A percentile compares a stretch with the other conserved stretches of the same genome.
Evolutionary conservation across 2,113 vertebrate species (phyloP).

Genomic region (Fukomys damarensis): DNA sequence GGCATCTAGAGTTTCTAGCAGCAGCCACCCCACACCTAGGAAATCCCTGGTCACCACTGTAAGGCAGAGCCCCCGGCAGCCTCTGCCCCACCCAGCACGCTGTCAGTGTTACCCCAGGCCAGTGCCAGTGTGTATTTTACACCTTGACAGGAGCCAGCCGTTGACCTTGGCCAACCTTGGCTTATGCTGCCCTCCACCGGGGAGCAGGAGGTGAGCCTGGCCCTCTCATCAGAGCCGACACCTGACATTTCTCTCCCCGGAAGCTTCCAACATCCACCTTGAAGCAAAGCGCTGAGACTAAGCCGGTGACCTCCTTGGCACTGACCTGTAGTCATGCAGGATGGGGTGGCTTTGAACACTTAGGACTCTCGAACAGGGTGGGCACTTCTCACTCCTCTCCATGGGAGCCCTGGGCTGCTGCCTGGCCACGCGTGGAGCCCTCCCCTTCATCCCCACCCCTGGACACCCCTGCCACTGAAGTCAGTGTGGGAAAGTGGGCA

Average conservation of each 20-base stretch:
- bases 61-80: slow-evolving; percentile 40
- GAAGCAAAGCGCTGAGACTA: neutral
- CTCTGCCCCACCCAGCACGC: slow-evolving; percentile 77
- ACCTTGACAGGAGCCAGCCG: slow-evolving; percentile 74
- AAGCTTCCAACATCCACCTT: neutral
- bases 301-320: neutral
- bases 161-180: neutral
- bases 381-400: neutral
- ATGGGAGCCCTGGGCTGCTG: neutral
- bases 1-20: no score
- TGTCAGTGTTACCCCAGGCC: slow-evolving; percentile 80
- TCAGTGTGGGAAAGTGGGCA: no score
- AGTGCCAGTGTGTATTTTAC: slow-evolving; percentile 76
- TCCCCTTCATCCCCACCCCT: neutral
- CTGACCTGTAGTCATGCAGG: no score
- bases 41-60: neutral
- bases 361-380: neutral
- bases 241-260: neutral
- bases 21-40: no score
- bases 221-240: neutral
- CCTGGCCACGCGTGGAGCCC: neutral
- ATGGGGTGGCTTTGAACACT: neutral
- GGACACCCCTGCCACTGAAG: neutral
- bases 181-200: neutral
- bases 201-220: neutral